These are phyloP conservation scores for Agrochola macilenta DNA, from an alignment of 2,888 invertebrate genomes.

Conservation along the genomic window DNA sequence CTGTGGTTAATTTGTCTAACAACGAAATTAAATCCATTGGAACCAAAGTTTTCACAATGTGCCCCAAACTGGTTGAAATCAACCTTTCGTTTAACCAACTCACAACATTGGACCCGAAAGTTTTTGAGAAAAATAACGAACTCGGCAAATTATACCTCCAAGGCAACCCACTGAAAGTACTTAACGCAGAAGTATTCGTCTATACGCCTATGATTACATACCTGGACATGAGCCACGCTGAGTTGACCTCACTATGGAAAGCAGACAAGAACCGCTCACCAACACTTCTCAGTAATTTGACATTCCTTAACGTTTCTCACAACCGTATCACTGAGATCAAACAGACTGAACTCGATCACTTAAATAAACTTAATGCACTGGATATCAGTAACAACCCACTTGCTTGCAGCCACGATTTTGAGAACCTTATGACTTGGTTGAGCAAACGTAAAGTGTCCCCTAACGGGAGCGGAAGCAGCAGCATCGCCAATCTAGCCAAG, in stretches of 20 bases:
- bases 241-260: slow-evolving; percentile 92
- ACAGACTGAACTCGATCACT: slow-evolving; percentile 90
- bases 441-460: slow-evolving; percentile 91
- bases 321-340: slow-evolving; percentile 91
- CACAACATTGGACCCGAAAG: slow-evolving; percentile 90
- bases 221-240: slow-evolving; percentile 93
- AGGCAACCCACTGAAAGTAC: slow-evolving; percentile 92
- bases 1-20: slow-evolving; percentile 92
- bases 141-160: slow-evolving; percentile 93
- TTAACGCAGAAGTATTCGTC: slow-evolving; percentile 93
- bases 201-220: slow-evolving; percentile 91
- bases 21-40: slow-evolving; percentile 92
- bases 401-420: slow-evolving; percentile 92
- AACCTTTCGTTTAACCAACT: slow-evolving; percentile 94
- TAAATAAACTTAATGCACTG: slow-evolving; percentile 90
- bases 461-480: slow-evolving; percentile 82
- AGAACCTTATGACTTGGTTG: slow-evolving; percentile 92
- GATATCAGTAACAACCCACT: slow-evolving; percentile 93
- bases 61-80: slow-evolving; percentile 91
- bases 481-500: slow-evolving; percentile 83
- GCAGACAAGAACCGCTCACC: slow-evolving; percentile 86
- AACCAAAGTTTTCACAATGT: slow-evolving; percentile 89
- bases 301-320: slow-evolving; percentile 90
- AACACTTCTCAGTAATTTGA: slow-evolving; percentile 89
- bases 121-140: slow-evolving; percentile 92